These are phyloP conservation scores for Clarias macrocephalus DNA, from an alignment of 2,113 vertebrate genomes.

Conservation along the genomic window DNA sequence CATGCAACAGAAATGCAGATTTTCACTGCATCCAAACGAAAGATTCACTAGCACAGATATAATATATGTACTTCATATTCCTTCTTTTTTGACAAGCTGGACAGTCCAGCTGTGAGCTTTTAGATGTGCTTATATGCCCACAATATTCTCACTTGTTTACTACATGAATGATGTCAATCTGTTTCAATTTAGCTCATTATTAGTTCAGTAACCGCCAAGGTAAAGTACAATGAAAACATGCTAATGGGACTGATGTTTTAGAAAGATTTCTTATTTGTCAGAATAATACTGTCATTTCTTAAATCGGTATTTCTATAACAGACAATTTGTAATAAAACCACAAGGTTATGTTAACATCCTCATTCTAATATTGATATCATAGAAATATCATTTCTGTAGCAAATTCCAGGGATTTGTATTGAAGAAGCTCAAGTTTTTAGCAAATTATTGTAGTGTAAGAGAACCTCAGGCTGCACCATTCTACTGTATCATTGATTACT, in stretches of 20 bases:
- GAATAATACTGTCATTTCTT: neutral
- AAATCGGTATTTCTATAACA: too few relatives aligned
- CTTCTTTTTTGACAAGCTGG: constrained; percentile 11
- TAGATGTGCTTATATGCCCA: constrained; percentile 15
- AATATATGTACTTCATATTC: constrained; percentile 33
- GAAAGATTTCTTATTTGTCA: neutral
- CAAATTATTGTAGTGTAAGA: neutral
- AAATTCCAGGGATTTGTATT: neutral
- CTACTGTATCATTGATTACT: neutral
- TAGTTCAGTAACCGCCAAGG: constrained; percentile 27
- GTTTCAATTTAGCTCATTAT: constrained; percentile 9
- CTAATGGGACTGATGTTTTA: neutral
- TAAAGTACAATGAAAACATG: constrained; percentile 7
- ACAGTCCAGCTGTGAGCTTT: constrained; percentile 37
- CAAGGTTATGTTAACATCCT: neutral
- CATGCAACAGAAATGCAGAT: constrained; percentile 33
- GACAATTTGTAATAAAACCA: neutral
- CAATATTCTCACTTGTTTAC: constrained; percentile 23
- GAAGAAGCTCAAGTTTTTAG: neutral
- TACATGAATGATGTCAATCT: constrained; percentile 1
- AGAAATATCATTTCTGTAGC: neutral
- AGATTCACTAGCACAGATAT: constrained; percentile 4
- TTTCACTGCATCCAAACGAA: constrained; percentile 37
- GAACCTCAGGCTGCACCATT: neutral
- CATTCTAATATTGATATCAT: neutral